Evolutionary conservation across 2,888 invertebrate species (phyloP), one percentile per base, ranked within the genome.

Genomic region (Argyresthia goedartella): DNA sequence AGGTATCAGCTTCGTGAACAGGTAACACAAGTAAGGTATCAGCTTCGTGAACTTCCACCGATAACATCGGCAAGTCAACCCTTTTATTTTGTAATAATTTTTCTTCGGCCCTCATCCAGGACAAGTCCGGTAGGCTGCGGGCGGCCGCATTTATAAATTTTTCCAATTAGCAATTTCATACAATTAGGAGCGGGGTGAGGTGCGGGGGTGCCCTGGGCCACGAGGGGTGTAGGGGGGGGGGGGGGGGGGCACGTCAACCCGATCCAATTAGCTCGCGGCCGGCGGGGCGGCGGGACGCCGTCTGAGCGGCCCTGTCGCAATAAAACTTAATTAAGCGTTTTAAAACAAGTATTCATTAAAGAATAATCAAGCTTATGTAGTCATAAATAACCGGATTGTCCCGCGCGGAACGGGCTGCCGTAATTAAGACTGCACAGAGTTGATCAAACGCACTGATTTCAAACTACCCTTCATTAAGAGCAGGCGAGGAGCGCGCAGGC

Each of bases 241-340:
- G 70, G 68, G 57, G 69, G 65, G 73, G 73, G 70, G 69, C 72
- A 75, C 82, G 84, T 85, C 84, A 84, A 84, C 84, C 81, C 84
- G 84, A 81, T 82, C 85, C 85, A 86, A 86, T 86, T 86, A 86
- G 85, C 81, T 76, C 73, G 86, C 78, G 85, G 84, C 85, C 81
- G 80, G 78, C 80, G 76, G 71, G 73, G 79, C 81, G 77, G 74
- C 51, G 53, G 82, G 82, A 79, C 81, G 81, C 71, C 71, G 72
- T 69, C 74, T 68, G 72, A 73, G 76, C 81, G 76, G 76, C 75
- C 76, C 84, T 81, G 87, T 86, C 86, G 81, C 86, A 84, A 87
- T 87, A 87, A 87, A 87, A 87, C 87, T 87, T 87, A 87, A 87
- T 87, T 87, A 87, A 87, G 86, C 87, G 84, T 84, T 87, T 87